Evolutionary conservation across 2,888 invertebrate genomes (phyloP).

Genomic region (Tenthredo scrophulariae): DNA sequence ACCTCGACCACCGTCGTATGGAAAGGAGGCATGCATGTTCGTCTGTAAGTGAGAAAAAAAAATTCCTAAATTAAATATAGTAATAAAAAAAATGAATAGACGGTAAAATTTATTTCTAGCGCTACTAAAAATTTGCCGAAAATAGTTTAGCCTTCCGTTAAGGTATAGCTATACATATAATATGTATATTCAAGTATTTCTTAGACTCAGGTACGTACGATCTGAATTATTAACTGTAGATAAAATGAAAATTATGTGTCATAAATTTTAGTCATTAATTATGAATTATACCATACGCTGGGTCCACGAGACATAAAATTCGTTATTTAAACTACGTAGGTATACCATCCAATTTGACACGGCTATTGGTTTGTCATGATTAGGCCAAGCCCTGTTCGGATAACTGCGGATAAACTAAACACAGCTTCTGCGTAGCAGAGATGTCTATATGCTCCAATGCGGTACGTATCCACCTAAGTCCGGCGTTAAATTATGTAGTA

Average conservation of each 20-base stretch:
- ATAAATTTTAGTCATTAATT: constrained; percentile 31
- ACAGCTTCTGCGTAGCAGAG: background rate
- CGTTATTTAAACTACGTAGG: background rate
- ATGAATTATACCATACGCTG: constrained; percentile 12
- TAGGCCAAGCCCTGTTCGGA: constrained; percentile 17
- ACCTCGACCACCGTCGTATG: constrained; percentile 78
- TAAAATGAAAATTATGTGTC: background rate
- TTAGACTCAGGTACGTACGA: background rate
- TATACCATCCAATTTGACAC: constrained; percentile 15
- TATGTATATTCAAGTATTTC: background rate
- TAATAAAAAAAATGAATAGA: background rate
- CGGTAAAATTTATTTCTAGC: background rate
- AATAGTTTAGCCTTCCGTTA: background rate
- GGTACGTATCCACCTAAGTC: no score
- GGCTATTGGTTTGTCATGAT: constrained; percentile 39
- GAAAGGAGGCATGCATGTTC: constrained; percentile 80
- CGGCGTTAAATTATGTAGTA: background rate
- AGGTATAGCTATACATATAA: no score
- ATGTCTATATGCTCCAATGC: background rate
- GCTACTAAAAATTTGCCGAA: background rate
- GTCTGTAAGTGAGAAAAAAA: constrained; percentile 72
- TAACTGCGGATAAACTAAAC: constrained; percentile 19
- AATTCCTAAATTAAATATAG: background rate
- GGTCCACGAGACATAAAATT: background rate
- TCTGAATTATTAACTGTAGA: background rate